Conservation (phyloP, 2,888 invertebrate genomes). For the Tupiocoris notatus region DNA sequence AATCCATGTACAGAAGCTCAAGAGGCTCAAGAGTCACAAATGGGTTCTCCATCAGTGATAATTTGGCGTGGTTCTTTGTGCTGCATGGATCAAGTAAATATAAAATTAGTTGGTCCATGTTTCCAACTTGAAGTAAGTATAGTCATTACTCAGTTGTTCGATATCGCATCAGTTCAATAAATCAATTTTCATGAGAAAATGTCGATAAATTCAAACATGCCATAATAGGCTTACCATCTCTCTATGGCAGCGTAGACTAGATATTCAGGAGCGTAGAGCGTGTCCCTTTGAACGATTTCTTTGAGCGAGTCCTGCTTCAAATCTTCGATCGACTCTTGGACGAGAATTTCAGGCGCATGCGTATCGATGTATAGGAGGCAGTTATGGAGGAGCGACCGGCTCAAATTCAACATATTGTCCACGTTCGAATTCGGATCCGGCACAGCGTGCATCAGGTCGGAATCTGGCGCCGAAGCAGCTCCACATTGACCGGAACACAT, state of each 20-base stretch:
- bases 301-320: conserved; percentile 65
- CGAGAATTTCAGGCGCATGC: conserved; percentile 56
- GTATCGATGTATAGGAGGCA: conserved; percentile 66
- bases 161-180: no score
- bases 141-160: no score
- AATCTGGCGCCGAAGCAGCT: conserved; percentile 48
- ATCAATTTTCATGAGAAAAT: no score
- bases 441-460: conserved; percentile 34
- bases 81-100: no score
- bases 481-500: conserved; percentile 51
- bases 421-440: conserved; percentile 47
- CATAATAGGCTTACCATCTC: conserved; percentile 62
- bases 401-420: conserved; percentile 52
- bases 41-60: no score
- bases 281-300: conserved; percentile 66
- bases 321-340: conserved; percentile 62
- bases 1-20: no score
- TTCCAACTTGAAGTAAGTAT: no score
- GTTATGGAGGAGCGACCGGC: conserved; percentile 65
- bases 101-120: no score
- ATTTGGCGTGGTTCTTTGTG: no score
- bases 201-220: neutral
- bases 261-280: conserved; percentile 60
- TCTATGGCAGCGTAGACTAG: conserved; percentile 63
- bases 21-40: no score